phyloP scores from a whole-genome alignment of 2,888 invertebrate genomes.

The Macrophya alboannulata region DNA sequence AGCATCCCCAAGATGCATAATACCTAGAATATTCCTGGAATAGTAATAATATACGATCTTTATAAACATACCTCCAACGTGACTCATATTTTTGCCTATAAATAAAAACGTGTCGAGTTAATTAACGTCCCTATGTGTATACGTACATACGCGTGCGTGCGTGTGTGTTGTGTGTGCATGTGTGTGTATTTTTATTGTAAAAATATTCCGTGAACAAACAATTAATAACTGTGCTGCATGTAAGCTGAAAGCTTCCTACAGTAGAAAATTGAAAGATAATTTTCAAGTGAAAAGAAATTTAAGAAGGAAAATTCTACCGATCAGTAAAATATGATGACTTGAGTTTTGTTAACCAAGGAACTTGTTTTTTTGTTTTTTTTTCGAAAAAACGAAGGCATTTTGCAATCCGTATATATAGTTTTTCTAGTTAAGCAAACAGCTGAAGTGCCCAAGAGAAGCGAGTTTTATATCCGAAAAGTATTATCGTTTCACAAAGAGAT shows the following conservation, averaged over 20 bases:
- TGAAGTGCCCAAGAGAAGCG: not conserved
- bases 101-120: constrained; percentile 71
- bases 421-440: not conserved
- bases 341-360: not conserved
- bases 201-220: not conserved
- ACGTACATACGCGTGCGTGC: not conserved
- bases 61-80: constrained; percentile 87
- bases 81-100: constrained; percentile 90
- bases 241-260: not conserved
- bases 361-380: too few relatives aligned
- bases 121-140: constrained; percentile 14
- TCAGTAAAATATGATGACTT: not conserved
- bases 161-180: not conserved
- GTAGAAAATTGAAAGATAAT: not conserved
- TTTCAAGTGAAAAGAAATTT: not conserved
- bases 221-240: not conserved
- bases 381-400: not conserved
- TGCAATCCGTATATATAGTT: constrained; percentile 28
- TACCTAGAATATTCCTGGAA: constrained; percentile 67
- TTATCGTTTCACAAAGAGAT: not conserved
- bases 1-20: constrained; percentile 67
- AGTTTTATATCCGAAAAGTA: not conserved
- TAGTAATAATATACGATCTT: constrained; percentile 48
- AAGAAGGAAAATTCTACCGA: not conserved
- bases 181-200: not conserved